These are phyloP conservation scores for Smithornis capensis DNA, from an alignment of 2,113 vertebrate genomes.

Conservation along the genomic window DNA sequence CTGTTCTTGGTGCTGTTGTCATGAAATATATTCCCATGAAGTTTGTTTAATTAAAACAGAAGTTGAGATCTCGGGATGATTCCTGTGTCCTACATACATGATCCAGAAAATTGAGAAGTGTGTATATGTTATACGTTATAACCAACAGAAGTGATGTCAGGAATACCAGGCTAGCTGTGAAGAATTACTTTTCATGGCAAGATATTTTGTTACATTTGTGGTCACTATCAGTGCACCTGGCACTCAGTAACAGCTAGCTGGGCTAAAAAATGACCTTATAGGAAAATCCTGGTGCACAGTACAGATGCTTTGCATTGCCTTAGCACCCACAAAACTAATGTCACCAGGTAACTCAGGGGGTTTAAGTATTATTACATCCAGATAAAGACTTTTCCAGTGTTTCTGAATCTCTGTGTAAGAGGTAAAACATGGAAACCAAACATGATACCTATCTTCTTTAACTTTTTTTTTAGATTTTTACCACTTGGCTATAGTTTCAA, in stretches of 20 bases:
- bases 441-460: not conserved
- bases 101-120: not conserved
- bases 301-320: not conserved
- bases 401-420: not conserved
- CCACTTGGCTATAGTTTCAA: not conserved
- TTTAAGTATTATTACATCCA: not conserved
- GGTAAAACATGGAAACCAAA: not conserved
- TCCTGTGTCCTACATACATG: not conserved
- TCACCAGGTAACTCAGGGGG: not conserved
- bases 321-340: not conserved
- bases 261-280: not conserved
- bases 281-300: not conserved
- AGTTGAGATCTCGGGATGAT: not conserved
- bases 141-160: not conserved
- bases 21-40: not conserved
- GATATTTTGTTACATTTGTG: not conserved
- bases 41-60: not conserved
- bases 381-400: not conserved
- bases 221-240: not conserved
- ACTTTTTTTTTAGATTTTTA: not conserved
- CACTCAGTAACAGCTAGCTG: not conserved
- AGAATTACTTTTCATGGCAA: not conserved
- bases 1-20: not conserved
- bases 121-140: not conserved
- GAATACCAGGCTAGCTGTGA: not conserved